phyloP scores from a whole-genome alignment of 2,888 invertebrate species.

The Rhyacophila evoluta region DNA sequence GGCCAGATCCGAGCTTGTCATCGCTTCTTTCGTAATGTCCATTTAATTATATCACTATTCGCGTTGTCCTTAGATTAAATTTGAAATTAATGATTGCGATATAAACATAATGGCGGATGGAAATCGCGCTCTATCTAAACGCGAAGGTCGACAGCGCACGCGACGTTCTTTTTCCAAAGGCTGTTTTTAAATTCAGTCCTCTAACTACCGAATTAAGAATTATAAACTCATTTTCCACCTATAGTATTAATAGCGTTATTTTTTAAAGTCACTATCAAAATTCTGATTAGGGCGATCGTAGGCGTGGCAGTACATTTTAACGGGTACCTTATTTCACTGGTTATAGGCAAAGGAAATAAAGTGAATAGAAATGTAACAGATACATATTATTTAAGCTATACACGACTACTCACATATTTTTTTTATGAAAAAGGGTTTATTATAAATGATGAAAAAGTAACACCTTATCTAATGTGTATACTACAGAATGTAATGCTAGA shows the following conservation, averaged over 20 bases:
- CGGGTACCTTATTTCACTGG: background rate
- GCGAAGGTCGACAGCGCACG: background rate
- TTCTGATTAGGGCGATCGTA: background rate
- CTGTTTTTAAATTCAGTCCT: background rate
- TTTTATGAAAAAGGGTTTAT: too few species aligned
- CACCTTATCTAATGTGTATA: too few species aligned
- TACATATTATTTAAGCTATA: too few species aligned
- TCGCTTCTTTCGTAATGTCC: background rate
- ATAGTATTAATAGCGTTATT: background rate
- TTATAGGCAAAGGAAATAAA: too few species aligned
- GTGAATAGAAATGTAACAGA: too few species aligned
- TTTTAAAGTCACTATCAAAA: background rate
- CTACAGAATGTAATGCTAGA: too few species aligned
- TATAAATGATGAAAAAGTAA: too few species aligned
- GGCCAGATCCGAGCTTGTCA: background rate
- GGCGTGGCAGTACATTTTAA: background rate
- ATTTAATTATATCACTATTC: background rate
- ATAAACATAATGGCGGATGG: background rate
- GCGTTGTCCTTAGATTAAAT: background rate
- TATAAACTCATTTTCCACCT: background rate
- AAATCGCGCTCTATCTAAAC: background rate
- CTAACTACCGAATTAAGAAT: background rate
- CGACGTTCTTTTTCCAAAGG: background rate
- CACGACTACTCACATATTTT: too few species aligned
- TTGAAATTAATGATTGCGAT: background rate